Evolutionary conservation across 2,113 vertebrate genomes (phyloP), one percentile per base, ranked within the genome.

Genomic region (Corythoichthys intestinalis): DNA sequence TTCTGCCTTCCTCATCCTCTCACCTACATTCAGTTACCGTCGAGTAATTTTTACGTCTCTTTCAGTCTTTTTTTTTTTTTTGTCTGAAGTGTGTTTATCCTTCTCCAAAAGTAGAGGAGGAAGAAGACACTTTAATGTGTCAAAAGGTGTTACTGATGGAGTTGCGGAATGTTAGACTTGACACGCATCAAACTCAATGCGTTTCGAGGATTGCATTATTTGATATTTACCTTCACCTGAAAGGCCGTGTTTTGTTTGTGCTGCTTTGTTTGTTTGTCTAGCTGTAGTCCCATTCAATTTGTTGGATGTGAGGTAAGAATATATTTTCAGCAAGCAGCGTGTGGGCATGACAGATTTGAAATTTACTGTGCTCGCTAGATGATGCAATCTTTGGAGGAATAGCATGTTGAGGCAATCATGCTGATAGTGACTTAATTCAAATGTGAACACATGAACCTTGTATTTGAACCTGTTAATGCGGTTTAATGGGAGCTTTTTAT

Each of bases 111-210:
- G 59, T 54, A 14, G 72, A 58, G 15, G 28, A 63, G 75, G 69
- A 73, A 69, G 71, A 59, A 67, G 65, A 75, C 77, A 60, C 79
- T 77, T 80, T 74, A 65, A 66, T 77, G 73, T 82, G 81, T 78
- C 81, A 82, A 69, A 52, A 74, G 75, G 69, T 69, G 70, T 77
- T 82, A 82, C 67, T 54, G 77, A 76, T 74, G 56, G 70, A 80
- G 81, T 76, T 77, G 53, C 62, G 74, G 72, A 52, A 74, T 74
- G 77, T 59, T 78, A 71, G 61, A 70, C 65, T 48, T 76, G 75
- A 78, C 74, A 67, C 39, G 71, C 70, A 71, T 41, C 60, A 54
- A 39, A 2, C 4, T 71, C n/a, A 54, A 67, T 69, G 54, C 20
- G 20, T 28, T 41, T 47, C 46, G 41, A 3, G n/a, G 38, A 41